Evolutionary conservation across 2,888 invertebrate species (phyloP), one percentile per base, ranked within the genome.

Genomic region (Nowickia ferox): DNA sequence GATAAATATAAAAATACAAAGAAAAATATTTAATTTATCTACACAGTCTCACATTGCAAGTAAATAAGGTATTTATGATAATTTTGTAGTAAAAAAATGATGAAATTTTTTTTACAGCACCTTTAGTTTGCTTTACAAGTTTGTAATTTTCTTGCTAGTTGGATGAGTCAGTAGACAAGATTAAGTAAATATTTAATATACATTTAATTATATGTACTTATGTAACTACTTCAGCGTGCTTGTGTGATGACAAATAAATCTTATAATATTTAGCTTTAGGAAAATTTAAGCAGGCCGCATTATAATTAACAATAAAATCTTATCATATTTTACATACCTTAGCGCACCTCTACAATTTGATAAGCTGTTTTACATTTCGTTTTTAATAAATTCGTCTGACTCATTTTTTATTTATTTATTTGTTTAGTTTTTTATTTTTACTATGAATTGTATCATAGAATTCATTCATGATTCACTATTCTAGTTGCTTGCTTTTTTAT

Each of bases 391-490:
- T 53, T 61, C 51, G 17, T 17, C n/a, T 81, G 81, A 81, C 51
- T 75, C 81, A 81, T 13, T 57, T 68, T 44, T 72, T 22, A 55
- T 38, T 40, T 46, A 30, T 30, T 30, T 4, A 30, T 30, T 30
- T n/a, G n/a, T n/a, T n/a, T n/a, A n/a, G n/a, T 30, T 30, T 30
- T 6, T 6, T 30, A 30, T 53, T n/a, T 71, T 2, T 61, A 69
- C 40, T 42, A 46, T n/a, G 48, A 66, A 46, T 66, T 69, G n/a
- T 51, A 42, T 76, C 40, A 71, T 76, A 53, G 72, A 77, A 84
- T 77, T 78, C 74, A 82, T 78, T 82, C 78, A 79, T 85, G 85
- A 85, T 69, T 85, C 85, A 85, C 69, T 77, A 48, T 71, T 55
- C 30, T 30, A 30, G n/a, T 48, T 57, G 44, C 9, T 59, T 51